Percentiles rank a stretch among this genome's conserved stretches.
phyloP scores from a whole-genome alignment of 2,113 vertebrate species.

The Chaetops frenatus region DNA sequence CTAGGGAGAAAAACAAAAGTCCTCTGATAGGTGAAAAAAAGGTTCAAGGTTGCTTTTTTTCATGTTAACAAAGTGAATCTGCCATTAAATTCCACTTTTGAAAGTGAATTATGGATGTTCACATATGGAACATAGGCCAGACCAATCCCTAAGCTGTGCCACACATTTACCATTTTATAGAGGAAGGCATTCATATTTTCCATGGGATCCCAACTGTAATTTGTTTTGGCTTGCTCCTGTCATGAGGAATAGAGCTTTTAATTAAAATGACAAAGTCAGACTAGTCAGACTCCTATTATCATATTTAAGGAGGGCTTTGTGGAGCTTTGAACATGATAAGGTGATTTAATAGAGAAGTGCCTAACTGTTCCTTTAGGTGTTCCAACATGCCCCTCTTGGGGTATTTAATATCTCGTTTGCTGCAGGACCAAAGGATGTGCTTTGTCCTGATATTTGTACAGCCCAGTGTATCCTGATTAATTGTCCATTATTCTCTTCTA shows the following conservation, averaged over 20 bases:
- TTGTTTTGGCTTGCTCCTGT: neutral
- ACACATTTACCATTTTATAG: neutral
- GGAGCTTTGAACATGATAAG: neutral
- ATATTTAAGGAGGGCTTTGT: neutral
- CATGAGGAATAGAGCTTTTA: neutral
- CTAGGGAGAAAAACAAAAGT: neutral
- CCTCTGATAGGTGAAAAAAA: neutral
- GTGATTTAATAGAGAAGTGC: neutral
- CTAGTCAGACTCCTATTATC: neutral
- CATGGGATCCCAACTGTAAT: neutral
- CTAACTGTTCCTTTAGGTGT: neutral
- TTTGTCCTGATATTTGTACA: neutral
- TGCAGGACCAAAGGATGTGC: neutral
- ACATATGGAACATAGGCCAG: neutral
- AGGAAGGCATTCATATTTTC: neutral
- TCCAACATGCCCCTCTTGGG: neutral
- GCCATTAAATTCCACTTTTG: neutral
- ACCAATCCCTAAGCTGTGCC: neutral
- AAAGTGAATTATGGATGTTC: neutral
- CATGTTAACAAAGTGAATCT: neutral
- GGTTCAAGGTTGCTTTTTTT: neutral
- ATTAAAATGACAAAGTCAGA: neutral
- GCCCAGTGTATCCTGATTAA: neutral
- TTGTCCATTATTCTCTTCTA: neutral
- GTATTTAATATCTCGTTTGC: neutral